A percentile compares a stretch with the other conserved stretches of the same genome.
These are phyloP conservation scores for Pollimyrus isidori DNA, from an alignment of 2,113 vertebrate species.

Conservation along the genomic window DNA sequence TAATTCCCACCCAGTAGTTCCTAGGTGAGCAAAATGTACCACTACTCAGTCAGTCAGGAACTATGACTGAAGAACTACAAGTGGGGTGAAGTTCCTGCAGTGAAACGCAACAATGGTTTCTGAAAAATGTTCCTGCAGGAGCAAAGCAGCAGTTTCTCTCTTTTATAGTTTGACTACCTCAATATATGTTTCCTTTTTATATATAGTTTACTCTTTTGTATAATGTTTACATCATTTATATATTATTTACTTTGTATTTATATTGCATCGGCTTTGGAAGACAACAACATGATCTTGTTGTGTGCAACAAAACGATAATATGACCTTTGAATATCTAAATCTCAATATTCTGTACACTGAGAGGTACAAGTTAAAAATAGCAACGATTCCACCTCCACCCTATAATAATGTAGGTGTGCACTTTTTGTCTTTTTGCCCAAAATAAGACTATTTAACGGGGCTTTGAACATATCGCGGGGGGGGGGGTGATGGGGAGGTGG, in stretches of 20 bases:
- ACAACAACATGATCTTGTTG: not conserved
- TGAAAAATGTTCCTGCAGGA: not conserved
- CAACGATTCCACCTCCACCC: not conserved
- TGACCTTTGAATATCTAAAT: not conserved
- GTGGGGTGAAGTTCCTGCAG: not conserved
- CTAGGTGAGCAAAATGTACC: not conserved
- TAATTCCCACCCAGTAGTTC: not conserved
- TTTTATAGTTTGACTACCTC: not conserved
- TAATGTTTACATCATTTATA: not conserved
- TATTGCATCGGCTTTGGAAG: not conserved
- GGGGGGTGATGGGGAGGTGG: not conserved
- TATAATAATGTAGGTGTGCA: not conserved
- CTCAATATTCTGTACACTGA: not conserved
- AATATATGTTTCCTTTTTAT: not conserved
- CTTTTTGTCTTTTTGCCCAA: not conserved
- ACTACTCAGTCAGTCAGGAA: not conserved
- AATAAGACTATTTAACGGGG: not conserved
- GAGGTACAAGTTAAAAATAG: not conserved
- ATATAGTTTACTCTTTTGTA: not conserved
- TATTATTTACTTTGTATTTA: not conserved
- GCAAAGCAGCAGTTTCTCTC: not conserved
- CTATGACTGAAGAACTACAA: not conserved
- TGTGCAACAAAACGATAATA: not conserved
- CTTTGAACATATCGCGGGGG: not conserved
- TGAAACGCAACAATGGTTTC: not conserved